These are phyloP conservation scores for Callinectes sapidus DNA, from an alignment of 2,888 invertebrate species.

Conservation along the genomic window DNA sequence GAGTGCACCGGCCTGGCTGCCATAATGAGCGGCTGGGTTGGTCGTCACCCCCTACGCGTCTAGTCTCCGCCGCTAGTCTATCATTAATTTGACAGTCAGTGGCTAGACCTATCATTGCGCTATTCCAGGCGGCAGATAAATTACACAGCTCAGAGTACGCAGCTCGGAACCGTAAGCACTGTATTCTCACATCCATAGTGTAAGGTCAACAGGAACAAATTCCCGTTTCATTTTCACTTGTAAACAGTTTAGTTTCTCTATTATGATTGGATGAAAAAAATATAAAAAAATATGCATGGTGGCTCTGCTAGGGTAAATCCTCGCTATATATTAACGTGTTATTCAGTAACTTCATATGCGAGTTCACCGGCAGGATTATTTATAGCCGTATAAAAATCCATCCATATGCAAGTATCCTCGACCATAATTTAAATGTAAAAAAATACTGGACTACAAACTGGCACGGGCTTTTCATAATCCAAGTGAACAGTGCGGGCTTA, in stretches of 20 bases:
- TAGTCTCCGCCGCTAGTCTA: slow-evolving; percentile 28
- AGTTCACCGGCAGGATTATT: not conserved
- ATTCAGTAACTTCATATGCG: not conserved
- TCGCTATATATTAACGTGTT: not conserved
- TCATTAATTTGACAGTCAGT: slow-evolving; percentile 49
- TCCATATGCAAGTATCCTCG: slow-evolving; percentile 16
- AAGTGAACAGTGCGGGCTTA: not conserved
- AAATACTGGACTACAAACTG: not conserved
- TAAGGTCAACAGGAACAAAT: not conserved
- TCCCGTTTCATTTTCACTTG: slow-evolving; percentile 19
- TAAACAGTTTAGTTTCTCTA: not conserved
- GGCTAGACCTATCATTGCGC: slow-evolving; percentile 48
- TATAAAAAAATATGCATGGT: not conserved
- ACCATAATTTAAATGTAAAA: not conserved
- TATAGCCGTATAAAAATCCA: not conserved
- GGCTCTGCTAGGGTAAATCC: slow-evolving; percentile 1
- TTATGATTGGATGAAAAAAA: not conserved
- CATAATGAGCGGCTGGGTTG: slow-evolving; percentile 8
- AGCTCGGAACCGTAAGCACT: slow-evolving; percentile 11
- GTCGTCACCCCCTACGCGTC: slow-evolving; percentile 24
- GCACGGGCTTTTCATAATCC: not conserved
- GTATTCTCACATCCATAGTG: not conserved
- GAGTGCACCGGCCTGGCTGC: slow-evolving; percentile 9
- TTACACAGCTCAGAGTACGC: slow-evolving; percentile 22
- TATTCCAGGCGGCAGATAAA: slow-evolving; percentile 29